These are phyloP conservation scores for Eurypyga helias DNA, from an alignment of 2,113 vertebrate genomes.

Conservation along the genomic window DNA sequence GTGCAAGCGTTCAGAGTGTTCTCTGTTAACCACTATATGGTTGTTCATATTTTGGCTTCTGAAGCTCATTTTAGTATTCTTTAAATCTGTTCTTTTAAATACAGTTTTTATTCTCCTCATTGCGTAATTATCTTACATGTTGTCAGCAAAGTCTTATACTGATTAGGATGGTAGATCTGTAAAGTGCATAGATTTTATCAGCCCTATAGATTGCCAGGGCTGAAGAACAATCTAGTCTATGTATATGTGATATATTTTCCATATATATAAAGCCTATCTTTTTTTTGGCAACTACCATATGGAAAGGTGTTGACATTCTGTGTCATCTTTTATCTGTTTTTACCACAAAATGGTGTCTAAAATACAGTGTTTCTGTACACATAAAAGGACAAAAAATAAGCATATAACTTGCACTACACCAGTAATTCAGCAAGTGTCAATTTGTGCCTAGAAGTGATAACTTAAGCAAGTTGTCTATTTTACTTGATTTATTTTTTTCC, in stretches of 20 bases:
- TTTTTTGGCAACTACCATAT: conserved; percentile 22
- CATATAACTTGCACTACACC: background rate
- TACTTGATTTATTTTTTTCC: background rate
- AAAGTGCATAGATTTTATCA: background rate
- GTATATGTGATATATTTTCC: background rate
- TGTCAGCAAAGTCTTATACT: background rate
- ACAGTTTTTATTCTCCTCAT: background rate
- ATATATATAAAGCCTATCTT: background rate
- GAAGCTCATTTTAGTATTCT: background rate
- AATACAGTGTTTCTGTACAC: background rate
- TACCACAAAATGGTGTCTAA: background rate
- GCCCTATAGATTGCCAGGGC: background rate
- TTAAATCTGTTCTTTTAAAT: background rate
- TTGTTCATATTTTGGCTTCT: background rate
- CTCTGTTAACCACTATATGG: background rate
- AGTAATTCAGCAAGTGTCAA: background rate
- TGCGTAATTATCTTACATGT: background rate
- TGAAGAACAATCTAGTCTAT: background rate
- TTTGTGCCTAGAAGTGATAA: background rate
- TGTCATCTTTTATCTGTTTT: conserved; percentile 32
- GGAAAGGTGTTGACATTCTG: background rate
- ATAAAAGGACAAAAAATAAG: background rate
- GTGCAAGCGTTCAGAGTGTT: background rate
- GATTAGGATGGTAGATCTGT: background rate
- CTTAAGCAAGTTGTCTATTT: background rate